Evolutionary conservation across 2,888 invertebrate genomes (phyloP), one percentile per base, ranked within the genome.

Genomic region (Conomelus anceps): DNA sequence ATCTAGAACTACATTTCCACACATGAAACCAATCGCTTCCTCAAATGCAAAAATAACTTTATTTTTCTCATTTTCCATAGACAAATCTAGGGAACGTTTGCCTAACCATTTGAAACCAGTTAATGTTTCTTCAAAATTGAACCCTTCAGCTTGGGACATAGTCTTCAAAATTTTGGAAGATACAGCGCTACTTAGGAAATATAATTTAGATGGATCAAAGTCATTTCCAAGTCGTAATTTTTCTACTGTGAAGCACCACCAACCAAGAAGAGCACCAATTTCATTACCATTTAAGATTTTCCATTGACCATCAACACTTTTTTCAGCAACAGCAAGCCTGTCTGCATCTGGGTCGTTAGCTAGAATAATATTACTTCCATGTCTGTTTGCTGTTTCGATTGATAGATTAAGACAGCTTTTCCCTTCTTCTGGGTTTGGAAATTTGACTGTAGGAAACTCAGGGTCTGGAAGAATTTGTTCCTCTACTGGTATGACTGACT

Each of bases 91-190:
- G 0, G 97, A 95, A 92, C 95, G 95, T 93, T 99, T 99, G 94
- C 98, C 99, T 98, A 99, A 99, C 99, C 99, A 99, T 93, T 99
- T 99, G 93, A 99, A 99, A 0, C 99, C 99, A 0, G 99, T 99
- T 89, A 99, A 94, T 0, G 99, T 99, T 92, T 95, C 95, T 92
- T 94, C 94, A 92, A 95, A 95, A 90, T 96, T 95, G 89, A 96
- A 97, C 3, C 97, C 98, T 92, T 97, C 97, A 0, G 94, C 95
- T 86, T 95, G 94, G 0, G 97, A 96, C 93, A 99, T 97, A 0
- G 98, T 95, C 26, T 95, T 94, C 87, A 99, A 94, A 93, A 99
- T 98, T 94, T 98, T 99, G 22, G 99, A 99, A 91, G 99, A 99
- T 41, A 99, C 99, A 0, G 99, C 97, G 92, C 99, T 99, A 88